Evolutionary conservation across 2,797 vertebrate species (phyloP), one percentile per base, ranked within the genome.

Genomic region (Macropodus opercularis): DNA sequence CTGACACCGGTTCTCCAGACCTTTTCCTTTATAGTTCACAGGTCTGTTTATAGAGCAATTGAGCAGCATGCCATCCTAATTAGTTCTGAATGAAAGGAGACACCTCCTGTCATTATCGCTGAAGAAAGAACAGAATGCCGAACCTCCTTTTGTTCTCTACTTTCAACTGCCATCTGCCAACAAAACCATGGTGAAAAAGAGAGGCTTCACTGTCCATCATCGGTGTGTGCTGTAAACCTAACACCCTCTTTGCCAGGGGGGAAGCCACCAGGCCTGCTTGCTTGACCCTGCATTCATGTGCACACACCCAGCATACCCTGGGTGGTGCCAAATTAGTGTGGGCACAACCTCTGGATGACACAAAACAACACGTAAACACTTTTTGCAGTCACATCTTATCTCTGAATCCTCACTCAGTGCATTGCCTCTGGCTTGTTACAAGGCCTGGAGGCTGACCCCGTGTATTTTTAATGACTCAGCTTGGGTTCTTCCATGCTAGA

Each of bases 191-290:
- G 12, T 72, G 80, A 88, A 84, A 85, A 52, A 51, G 80, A 86
- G 77, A 83, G 15, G 63, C 59, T 54, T 36, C 5, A 3, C 55
- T 43, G 50, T 84, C 83, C 57, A 60, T 88, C 85, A 85, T 69
- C 85, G 10, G 26, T 8, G 6, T 41, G 60, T 7, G 24, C 57
- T 7, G 71, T 80, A 56, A 86, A 89, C 80, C 62, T 9, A 75
- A 89, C 72, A 87, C 83, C 69, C 48, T 72, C 15, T 65, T 61
- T 82, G 60, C 69, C 55, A 38, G 55, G 79, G 86, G 76, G 75
- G 59, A 49, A 69, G 71, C 70, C 78, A 84, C 58, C 59, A 62
- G n/a, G 48, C 56, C 47, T 58, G 65, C 24, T 58, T 0, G 13
- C 73, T 47, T 50, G 41, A 75, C 65, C 58, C 62, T 32, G n/a